A percentile compares a stretch with the other conserved stretches of the same genome.
These are phyloP conservation scores for Anhinga rufa DNA, from an alignment of 2,113 vertebrate genomes.

Conservation along the genomic window DNA sequence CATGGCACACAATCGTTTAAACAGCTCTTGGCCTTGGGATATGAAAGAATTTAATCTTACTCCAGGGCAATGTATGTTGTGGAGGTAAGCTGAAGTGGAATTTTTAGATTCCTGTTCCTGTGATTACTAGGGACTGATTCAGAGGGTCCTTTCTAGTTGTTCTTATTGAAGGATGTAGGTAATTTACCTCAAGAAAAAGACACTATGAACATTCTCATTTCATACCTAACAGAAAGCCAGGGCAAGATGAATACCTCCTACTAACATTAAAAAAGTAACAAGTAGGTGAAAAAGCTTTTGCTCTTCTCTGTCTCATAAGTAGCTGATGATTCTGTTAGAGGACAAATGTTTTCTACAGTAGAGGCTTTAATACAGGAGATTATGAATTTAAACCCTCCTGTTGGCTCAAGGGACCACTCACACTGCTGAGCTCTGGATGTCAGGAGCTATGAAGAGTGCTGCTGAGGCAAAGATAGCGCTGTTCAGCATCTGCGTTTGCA, in stretches of 20 bases:
- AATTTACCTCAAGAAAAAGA: not conserved
- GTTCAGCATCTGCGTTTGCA: not conserved
- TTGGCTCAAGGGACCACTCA: not conserved
- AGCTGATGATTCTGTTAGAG: slow-evolving; percentile 17
- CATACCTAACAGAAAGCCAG: not conserved
- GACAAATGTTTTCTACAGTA: not conserved
- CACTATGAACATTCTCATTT: not conserved
- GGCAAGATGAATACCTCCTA: not conserved
- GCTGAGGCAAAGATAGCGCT: not conserved
- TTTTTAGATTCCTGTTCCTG: not conserved
- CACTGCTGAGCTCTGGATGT: not conserved
- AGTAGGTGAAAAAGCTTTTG: not conserved
- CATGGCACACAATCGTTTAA: not conserved
- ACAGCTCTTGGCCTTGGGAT: not conserved
- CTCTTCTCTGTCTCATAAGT: not conserved
- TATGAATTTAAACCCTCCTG: not conserved
- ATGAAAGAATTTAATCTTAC: not conserved
- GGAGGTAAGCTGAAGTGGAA: not conserved
- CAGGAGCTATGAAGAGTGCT: not conserved
- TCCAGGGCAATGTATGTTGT: not conserved
- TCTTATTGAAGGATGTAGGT: not conserved
- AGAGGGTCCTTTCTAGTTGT: not conserved
- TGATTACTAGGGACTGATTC: not conserved
- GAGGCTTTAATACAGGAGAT: not conserved
- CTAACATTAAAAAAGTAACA: not conserved